phyloP scores from a whole-genome alignment of 2,113 vertebrate genomes.

The Amphiprion percula region DNA sequence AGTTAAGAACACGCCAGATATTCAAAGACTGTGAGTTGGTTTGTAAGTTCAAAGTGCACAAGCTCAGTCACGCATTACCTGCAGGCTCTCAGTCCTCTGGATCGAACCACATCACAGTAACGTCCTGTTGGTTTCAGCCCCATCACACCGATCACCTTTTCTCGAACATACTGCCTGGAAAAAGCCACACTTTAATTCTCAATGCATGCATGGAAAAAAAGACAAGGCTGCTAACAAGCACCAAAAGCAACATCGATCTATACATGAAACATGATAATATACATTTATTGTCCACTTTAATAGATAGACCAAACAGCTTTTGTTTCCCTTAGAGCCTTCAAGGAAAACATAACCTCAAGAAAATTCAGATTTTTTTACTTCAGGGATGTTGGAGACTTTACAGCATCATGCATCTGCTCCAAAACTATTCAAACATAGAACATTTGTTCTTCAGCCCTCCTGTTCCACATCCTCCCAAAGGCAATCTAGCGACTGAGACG shows the following conservation, averaged over 20 bases:
- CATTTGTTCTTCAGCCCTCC: not conserved
- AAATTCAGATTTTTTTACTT: not conserved
- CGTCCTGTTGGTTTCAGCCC: constrained; percentile 95
- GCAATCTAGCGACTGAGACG: not conserved
- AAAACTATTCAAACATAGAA: constrained; percentile 1
- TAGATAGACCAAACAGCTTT: not conserved
- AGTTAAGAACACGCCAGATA: not conserved
- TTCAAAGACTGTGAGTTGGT: too few species aligned
- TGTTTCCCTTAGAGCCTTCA: too few species aligned
- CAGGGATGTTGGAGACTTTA: not conserved
- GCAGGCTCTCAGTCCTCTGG: constrained; percentile 93
- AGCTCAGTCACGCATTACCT: constrained; percentile 82
- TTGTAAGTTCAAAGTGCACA: not conserved
- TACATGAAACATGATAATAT: not conserved
- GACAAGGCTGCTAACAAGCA: not conserved
- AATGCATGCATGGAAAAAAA: not conserved
- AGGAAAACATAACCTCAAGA: too few species aligned
- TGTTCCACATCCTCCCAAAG: not conserved
- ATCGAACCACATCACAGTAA: constrained; percentile 91
- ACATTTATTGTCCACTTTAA: not conserved
- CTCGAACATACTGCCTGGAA: constrained; percentile 94
- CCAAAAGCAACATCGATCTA: not conserved
- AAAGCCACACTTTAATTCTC: not conserved
- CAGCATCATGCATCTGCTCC: not conserved
- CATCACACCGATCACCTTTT: constrained; percentile 94